These are phyloP conservation scores for Notodonta dromedarius DNA, from an alignment of 2,888 invertebrate genomes.

Conservation along the genomic window DNA sequence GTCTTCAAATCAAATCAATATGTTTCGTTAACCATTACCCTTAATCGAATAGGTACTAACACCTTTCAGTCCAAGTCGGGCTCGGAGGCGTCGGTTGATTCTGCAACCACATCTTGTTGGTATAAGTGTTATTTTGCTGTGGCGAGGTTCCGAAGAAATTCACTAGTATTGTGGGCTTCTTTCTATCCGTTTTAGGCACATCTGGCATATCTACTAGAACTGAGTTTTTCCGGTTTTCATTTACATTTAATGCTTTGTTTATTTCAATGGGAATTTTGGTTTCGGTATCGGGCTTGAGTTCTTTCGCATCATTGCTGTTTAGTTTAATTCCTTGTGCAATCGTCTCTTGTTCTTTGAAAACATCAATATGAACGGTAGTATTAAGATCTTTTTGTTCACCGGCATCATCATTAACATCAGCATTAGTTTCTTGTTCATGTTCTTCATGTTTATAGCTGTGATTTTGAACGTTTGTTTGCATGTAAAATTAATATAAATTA, in stretches of 20 bases:
- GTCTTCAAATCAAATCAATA: too few relatives aligned
- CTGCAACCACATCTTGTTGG: slow-evolving; percentile 2
- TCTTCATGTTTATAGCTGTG: background rate
- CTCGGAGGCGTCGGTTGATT: background rate
- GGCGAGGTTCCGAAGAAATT: background rate
- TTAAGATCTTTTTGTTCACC: slow-evolving; percentile 13
- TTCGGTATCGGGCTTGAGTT: too few relatives aligned
- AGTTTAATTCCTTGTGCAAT: background rate
- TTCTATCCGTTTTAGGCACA: background rate
- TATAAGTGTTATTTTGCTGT: background rate
- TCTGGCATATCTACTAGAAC: background rate
- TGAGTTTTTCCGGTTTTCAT: background rate
- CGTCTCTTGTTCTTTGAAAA: slow-evolving; percentile 18
- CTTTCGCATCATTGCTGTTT: background rate
- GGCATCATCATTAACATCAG: slow-evolving; percentile 4
- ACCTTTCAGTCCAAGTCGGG: background rate
- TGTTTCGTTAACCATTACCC: too few relatives aligned
- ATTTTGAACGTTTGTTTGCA: background rate
- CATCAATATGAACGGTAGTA: slow-evolving; percentile 20
- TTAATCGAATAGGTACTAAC: background rate
- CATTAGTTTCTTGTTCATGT: slow-evolving; percentile 6
- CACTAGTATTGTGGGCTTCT: background rate
- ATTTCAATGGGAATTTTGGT: background rate
- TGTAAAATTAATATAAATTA: background rate
- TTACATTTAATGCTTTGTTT: background rate